Base-by-base conservation (phyloP, 2,888 invertebrate genomes). In the Drosophila ustulata region DNA sequence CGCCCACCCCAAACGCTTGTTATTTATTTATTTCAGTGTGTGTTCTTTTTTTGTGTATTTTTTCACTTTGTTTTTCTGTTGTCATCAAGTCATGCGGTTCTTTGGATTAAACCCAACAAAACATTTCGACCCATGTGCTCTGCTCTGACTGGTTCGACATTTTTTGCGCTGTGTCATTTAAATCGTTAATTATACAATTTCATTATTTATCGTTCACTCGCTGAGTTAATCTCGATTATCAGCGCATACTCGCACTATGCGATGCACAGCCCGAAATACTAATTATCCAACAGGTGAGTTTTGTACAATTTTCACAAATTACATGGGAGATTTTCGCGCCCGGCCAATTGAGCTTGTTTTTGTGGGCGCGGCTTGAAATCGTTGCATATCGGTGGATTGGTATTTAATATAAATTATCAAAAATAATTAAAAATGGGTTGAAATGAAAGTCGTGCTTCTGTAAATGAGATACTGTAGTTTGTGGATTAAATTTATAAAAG, bases 11-110 rank as follows among this genome's bases (percentile, higher is more conserved):
- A 8, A 2, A 23, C 9, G 5, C 55, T 26, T 34, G 26, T 13
- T 37, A 46, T 26, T 56, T 34, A 52, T 55, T 63, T 49, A n/a
- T 45, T 49, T 55, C 7, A 46, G 37, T n/a, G 37, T 37, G 37
- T n/a, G 37, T 7, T n/a, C 34, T 61, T 23, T 7, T 7, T 43
- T 2, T 8, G 28, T 4, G 1, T 25, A 26, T 49, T 66, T 47
- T 49, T 39, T 67, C 3, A 8, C 37, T 9, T 30, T 56, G 32
- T 32, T 23, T 55, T 34, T 47, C 57, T 37, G 57, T 25, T 50
- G 59, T 39, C 74, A 74, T 50, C 75, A 56, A 78, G 74, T 78
- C 76, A 75, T 76, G 75, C 70, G 75, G 45, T 62, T 68, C 52
- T 63, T 78, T 64, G 58, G 64, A 63, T 63, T 57, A 49, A 58